Conservation (phyloP, 2,888 invertebrate species). For the Acrobasis repandana region DNA sequence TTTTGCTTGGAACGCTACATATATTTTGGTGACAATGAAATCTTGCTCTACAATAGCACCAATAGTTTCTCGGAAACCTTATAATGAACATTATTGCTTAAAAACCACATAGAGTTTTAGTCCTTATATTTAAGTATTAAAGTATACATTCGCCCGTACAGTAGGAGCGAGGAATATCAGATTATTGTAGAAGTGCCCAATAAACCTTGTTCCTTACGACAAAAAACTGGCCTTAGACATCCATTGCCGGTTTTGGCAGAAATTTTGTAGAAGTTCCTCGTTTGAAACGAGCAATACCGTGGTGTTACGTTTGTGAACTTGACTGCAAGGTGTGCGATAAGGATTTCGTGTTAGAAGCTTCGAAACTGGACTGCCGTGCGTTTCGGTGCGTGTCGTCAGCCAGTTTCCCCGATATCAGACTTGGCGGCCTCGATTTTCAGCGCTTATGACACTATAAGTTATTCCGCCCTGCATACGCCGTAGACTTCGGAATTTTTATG, state of each 20-base stretch:
- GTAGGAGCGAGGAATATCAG: conserved; percentile 37
- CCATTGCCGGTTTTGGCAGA: conserved; percentile 35
- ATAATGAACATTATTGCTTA: conserved; percentile 42
- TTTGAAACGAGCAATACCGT: conserved; percentile 36
- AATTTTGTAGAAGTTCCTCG: conserved; percentile 26
- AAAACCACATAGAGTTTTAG: conserved; percentile 39
- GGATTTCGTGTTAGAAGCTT: conserved; percentile 33
- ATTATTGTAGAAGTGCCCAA: conserved; percentile 49
- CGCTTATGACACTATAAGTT: conserved; percentile 72
- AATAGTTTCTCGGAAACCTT: conserved; percentile 63
- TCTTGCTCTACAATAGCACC: conserved; percentile 43
- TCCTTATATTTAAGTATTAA: conserved; percentile 44
- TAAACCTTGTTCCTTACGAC: conserved; percentile 33
- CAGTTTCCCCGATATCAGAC: conserved; percentile 73
- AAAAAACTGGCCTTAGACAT: conserved; percentile 23
- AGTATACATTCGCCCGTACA: conserved; percentile 45
- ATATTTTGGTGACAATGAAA: conserved; percentile 60
- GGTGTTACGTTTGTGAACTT: conserved; percentile 30
- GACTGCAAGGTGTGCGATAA: conserved; percentile 30
- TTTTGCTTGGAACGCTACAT: too few species aligned
- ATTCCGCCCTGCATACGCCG: conserved; percentile 71
- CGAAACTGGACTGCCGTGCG: conserved; percentile 70
- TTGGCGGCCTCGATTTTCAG: conserved; percentile 74
- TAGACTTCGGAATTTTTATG: conserved; percentile 53
- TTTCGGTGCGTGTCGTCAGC: conserved; percentile 70